Conservation (phyloP, 2,113 vertebrate species). For the Mixornis gularis region DNA sequence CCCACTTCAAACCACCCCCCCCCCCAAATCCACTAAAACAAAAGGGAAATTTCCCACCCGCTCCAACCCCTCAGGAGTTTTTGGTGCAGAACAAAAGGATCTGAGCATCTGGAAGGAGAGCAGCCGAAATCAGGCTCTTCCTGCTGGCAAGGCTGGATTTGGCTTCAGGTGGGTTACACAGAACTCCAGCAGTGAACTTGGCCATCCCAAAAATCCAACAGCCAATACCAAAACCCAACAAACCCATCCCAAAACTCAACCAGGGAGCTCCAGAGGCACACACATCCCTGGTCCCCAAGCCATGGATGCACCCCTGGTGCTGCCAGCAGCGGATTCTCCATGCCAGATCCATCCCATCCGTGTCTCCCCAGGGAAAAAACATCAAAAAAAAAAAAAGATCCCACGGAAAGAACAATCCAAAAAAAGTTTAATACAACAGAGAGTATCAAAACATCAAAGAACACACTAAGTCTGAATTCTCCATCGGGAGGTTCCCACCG, state of each 20-base stretch:
- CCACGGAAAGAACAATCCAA: background rate
- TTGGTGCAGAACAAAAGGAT: background rate
- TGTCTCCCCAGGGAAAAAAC: background rate
- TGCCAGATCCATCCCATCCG: rapidly evolving
- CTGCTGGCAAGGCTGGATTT: background rate
- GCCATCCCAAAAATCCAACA: background rate
- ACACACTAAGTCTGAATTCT: conserved; percentile 12
- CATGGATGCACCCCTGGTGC: background rate
- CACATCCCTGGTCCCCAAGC: no score
- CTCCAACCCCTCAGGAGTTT: background rate
- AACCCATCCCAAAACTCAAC: background rate
- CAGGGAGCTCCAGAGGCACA: background rate
- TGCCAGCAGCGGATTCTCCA: background rate
- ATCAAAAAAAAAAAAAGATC: background rate
- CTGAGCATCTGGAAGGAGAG: background rate
- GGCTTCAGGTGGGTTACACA: no score
- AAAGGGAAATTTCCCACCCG: background rate
- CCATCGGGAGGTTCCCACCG: background rate
- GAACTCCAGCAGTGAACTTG: no score
- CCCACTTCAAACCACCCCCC: background rate
- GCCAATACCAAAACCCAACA: background rate
- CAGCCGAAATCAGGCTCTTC: background rate
- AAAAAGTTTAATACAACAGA: conserved; percentile 53
- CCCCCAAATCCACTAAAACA: background rate
- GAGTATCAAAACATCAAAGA: conserved; percentile 72